phyloP scores from a whole-genome alignment of 2,888 invertebrate species.

The Drosophila differens region DNA sequence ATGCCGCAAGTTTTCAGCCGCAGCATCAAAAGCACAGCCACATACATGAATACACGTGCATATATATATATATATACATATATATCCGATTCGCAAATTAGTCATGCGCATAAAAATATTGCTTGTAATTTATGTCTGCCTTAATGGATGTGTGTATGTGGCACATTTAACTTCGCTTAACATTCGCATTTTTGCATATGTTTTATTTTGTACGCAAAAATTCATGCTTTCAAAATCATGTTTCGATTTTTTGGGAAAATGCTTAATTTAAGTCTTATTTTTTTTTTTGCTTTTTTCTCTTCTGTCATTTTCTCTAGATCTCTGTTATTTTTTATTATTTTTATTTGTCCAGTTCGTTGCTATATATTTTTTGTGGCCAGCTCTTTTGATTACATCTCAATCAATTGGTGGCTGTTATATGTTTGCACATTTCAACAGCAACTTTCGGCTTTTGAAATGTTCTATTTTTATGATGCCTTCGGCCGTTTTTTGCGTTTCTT shows the following conservation, averaged over 20 bases:
- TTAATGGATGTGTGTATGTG: constrained; percentile 57
- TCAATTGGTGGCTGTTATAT: constrained; percentile 81
- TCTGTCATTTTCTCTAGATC: constrained; percentile 23
- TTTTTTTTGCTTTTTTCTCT: constrained; percentile 11
- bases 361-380: constrained; percentile 29
- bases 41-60: constrained; percentile 5
- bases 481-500: constrained; percentile 39
- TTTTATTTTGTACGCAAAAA: constrained; percentile 13
- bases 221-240: constrained; percentile 10
- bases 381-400: constrained; percentile 80
- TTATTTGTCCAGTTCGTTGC: constrained; percentile 39
- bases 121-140: constrained; percentile 68
- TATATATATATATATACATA: neutral
- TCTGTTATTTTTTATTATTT: constrained; percentile 37
- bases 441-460: constrained; percentile 70
- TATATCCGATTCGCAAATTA: constrained; percentile 63
- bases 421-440: constrained; percentile 74
- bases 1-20: constrained; percentile 69
- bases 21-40: constrained; percentile 63
- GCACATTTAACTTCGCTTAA: constrained; percentile 71
- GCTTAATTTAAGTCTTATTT: constrained; percentile 56
- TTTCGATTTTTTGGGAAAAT: constrained; percentile 31
- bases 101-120: constrained; percentile 73
- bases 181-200: constrained; percentile 70
- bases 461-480: constrained; percentile 73